Base-by-base conservation (phyloP, 2,113 vertebrate species). In the Chelonoidis abingdonii region DNA sequence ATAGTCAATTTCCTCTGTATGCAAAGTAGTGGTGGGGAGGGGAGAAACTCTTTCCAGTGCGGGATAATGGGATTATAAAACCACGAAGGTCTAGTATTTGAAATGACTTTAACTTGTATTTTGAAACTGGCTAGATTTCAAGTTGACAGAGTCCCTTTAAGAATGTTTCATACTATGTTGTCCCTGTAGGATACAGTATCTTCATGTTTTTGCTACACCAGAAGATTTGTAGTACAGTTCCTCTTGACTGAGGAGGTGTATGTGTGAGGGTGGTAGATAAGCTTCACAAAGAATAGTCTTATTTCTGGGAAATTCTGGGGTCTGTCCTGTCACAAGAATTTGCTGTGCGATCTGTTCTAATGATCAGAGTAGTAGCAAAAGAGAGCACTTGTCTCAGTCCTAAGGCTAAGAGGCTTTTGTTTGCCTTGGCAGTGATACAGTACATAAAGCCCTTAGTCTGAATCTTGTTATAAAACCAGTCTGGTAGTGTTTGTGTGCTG, bases 31-130 rank as follows among this genome's bases (percentile, higher is more conserved):
- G 65, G 65, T 22, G 65, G 9, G 19, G n/a, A 38, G n/a, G n/a
- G n/a, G 65, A 11, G 8, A 19, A 22, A 22, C n/a, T 11, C 21
- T 38, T 10, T 22, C 14, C n/a, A 72, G 8, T 0, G 0, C n/a
- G 5, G 65, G 17, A 10, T 6, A 4, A 6, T 50, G 5, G 19
- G 0, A 0, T 35, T 38, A 7, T 29, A 41, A 44, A 78, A n/a
- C 44, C 47, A 3, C 24, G 5, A 21, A 47, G 38, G 24, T 10
- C 49, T 0, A 0, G 14, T 27, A 3, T 6, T 44, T 38, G 27
- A 65, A 44, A n/a, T 1, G 5, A 44, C 4, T 47, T 78, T 44
- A 14, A 47, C 12, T 78, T 27, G 22, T 69, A 69, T 44, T 47
- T 78, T 29, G 38, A 44, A 47, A 27, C 41, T 4, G 41, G 75